Base-by-base conservation (phyloP, 1,140 invertebrate genomes). In the Drosophila jambulina region DNA sequence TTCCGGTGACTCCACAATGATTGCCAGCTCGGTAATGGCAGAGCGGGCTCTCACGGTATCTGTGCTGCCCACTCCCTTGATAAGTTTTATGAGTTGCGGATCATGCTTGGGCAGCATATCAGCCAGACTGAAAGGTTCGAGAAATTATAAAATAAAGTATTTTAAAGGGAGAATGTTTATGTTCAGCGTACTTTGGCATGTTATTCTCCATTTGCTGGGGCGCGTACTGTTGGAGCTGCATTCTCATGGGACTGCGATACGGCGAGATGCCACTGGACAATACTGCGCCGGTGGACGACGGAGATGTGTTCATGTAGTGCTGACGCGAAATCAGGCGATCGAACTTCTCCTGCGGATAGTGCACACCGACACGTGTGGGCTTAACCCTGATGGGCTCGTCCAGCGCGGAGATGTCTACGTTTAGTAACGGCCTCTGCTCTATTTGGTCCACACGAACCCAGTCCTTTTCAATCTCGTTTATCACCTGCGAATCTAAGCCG, bases 401-500 rank as follows among this genome's bases (percentile, higher is more conserved):
- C 0, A 94, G 83, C 71, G 94, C 93, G 68, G 94, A 93, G 23
- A 94, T 91, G 81, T 95, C 94, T 5, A 94, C 91, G 59, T 91
- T 93, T 0, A 93, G 92, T 7, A 93, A 86, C 45, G 94, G 93
- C 58, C 94, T 85, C 32, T 93, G 91, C 23, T 78, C 80, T 48
- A 91, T 90, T 68, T 92, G 91, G 79, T 90, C 93, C 32, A 74
- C 87, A 32, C 81, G 86, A 17, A 84, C 81, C 92, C 92, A 91
- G 59, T 90, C 91, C 45, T 90, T 92, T 82, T 96, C 95, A 27
- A 96, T 94, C 72, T 94, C 94, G 21, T 95, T 94, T 74, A 97
- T 94, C 27, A 96, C 93, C 49, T 95, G 94, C 21, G 95, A 94
- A 82, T 97, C 96, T 21, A 97, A 88, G 15, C 95, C 95, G 87